Base-by-base conservation (phyloP, 1,140 invertebrate genomes). In the Drosophila repletoides region DNA sequence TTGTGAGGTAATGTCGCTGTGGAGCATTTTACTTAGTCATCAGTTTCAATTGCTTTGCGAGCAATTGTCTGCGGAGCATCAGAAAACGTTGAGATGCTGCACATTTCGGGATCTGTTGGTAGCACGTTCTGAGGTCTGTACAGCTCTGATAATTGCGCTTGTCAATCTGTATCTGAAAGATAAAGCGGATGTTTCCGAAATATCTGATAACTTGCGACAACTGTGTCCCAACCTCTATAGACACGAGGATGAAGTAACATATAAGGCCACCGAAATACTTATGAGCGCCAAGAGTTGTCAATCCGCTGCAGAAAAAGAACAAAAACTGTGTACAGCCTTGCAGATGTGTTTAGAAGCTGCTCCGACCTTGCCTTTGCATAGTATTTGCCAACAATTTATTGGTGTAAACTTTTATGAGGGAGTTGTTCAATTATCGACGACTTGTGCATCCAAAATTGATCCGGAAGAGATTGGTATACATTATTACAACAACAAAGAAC, bases 211-310 rank as follows among this genome's bases (percentile, higher is more conserved):
- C 90, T 91, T 99, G n/a, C 92, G 98, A 43, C 95, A 98, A 87
- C 92, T 98, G 0, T 99, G 98, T 90, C 98, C 98, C 0, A 96
- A 95, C 76, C 92, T 99, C 0, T 99, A 98, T 86, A 95, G 95
- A 75, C 94, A 94, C 77, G 98, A 99, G 92, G 98, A 99, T 92
- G 98, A 97, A 10, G 95, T 97, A 24, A 98, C 90, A 95, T 97
- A 12, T 97, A 98, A 92, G 95, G 96, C 96, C 0, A 97, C 96
- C 79, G 97, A 98, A 91, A 94, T 97, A 64, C 92, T 98, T 12
- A 93, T 97, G 74, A 94, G 94, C 84, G 95, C 96, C 0, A 96
- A 95, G 89, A 93, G 72, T 34, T 92, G 92, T 49, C 92, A 91
- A 58, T 96, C 94, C 91, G 90, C 92, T 46, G 92, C 93, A 56